Percentiles rank a stretch among this genome's conserved stretches.
Conservation (phyloP, 2,888 invertebrate genomes). For the Alviniconcha strummeri region DNA sequence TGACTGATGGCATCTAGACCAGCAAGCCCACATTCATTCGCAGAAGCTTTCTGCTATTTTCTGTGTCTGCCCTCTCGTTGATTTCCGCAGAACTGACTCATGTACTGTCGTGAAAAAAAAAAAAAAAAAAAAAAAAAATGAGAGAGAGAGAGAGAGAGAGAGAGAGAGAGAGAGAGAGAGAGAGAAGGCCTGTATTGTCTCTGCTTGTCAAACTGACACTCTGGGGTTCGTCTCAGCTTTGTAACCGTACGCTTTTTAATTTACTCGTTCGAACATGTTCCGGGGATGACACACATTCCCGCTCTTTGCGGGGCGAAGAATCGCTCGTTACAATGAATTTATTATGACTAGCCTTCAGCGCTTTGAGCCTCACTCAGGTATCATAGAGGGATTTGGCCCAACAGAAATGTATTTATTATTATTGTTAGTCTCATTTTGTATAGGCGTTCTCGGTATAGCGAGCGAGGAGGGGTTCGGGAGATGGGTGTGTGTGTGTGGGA, state of each 20-base stretch:
- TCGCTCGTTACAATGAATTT: not conserved
- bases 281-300: too few species aligned
- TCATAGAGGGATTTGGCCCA: too few species aligned
- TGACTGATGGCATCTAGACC: not conserved
- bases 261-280: too few species aligned
- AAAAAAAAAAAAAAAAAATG: not conserved
- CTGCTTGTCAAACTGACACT: too few species aligned
- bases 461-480: too few species aligned
- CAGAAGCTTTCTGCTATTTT: not conserved
- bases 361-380: too few species aligned
- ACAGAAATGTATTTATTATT: too few species aligned
- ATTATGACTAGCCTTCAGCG: not conserved
- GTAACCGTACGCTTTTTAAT: too few species aligned
- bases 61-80: not conserved
- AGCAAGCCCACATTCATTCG: not conserved
- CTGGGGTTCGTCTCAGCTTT: too few species aligned
- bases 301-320: not conserved
- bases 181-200: not conserved
- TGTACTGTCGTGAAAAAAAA: not conserved
- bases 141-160: not conserved
- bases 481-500: too few species aligned
- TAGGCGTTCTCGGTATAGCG: too few species aligned
- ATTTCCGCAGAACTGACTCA: not conserved
- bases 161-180: not conserved
- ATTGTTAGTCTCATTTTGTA: too few species aligned